A percentile compares a stretch with the other conserved stretches of the same genome.
These are phyloP conservation scores for Drosophila asahinai DNA, from an alignment of 1,140 invertebrate species.

Conservation along the genomic window DNA sequence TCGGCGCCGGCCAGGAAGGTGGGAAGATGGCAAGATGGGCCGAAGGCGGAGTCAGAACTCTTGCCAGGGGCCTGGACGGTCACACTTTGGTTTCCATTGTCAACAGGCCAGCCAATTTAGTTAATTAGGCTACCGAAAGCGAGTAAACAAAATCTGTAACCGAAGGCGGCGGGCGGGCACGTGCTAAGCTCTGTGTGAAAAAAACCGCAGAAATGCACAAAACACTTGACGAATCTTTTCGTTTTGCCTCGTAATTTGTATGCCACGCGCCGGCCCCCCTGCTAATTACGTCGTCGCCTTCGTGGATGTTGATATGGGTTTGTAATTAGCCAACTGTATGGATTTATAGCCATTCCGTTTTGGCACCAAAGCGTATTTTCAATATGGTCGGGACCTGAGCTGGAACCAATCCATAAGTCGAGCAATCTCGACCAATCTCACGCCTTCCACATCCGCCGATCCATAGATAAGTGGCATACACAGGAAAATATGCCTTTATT, in stretches of 20 bases:
- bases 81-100: conserved; percentile 48
- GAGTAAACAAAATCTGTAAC: conserved; percentile 57
- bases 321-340: conserved; percentile 59
- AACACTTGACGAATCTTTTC: conserved; percentile 61
- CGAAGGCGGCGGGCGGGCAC: conserved; percentile 13
- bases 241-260: conserved; percentile 65
- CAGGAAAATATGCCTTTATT: not conserved
- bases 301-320: conserved; percentile 48
- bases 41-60: conserved; percentile 14
- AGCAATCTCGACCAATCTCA: not conserved
- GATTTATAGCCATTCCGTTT: conserved; percentile 56
- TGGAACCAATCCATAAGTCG: not conserved
- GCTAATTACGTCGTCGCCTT: conserved; percentile 60
- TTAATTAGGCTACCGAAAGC: conserved; percentile 66
- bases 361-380: conserved; percentile 39
- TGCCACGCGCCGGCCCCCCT: conserved; percentile 38
- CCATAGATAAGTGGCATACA: too few species aligned
- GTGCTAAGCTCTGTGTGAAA: conserved; percentile 49
- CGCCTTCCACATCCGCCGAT: too few species aligned
- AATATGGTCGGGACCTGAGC: conserved; percentile 12
- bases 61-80: conserved; percentile 11
- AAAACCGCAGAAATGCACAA: conserved; percentile 51
- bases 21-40: conserved; percentile 10
- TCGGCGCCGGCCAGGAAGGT: not conserved
- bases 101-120: conserved; percentile 53